phyloP scores from a whole-genome alignment of 2,888 invertebrate species.

The Pardosa pseudoannulata region DNA sequence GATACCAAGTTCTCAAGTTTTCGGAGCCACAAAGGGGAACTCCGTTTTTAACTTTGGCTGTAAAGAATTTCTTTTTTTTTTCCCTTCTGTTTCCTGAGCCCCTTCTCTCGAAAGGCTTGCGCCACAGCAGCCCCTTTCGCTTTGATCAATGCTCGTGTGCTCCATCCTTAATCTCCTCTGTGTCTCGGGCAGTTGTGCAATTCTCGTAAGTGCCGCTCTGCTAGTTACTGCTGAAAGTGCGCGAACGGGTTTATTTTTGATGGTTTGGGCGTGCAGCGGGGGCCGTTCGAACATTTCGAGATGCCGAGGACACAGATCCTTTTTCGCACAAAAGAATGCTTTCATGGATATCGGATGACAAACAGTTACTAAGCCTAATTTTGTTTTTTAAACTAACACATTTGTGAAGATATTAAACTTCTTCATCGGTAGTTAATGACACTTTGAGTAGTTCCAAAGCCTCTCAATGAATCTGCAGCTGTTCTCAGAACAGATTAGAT shows the following conservation, averaged over 20 bases:
- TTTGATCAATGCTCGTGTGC: not conserved
- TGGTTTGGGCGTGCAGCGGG: not conserved
- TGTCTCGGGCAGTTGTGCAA: not conserved
- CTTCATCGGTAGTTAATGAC: no score
- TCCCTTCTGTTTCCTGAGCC: not conserved
- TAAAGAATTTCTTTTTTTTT: not conserved
- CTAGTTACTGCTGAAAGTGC: not conserved
- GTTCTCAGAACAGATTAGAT: no score
- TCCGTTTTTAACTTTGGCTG: not conserved
- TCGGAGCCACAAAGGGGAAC: not conserved
- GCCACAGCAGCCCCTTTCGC: not conserved
- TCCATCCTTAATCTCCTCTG: not conserved
- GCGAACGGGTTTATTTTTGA: constrained; percentile 9
- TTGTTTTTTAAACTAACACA: no score
- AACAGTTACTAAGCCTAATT: no score
- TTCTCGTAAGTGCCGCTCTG: constrained; percentile 2
- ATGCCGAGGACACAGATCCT: no score
- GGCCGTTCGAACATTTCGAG: not conserved
- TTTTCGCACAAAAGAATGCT: no score
- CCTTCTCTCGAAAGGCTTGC: not conserved
- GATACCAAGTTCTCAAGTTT: not conserved
- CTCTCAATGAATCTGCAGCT: no score
- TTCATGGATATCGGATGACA: no score
- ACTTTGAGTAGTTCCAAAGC: no score
- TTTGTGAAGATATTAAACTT: no score